Base-by-base conservation (phyloP, 1,140 invertebrate genomes). In the Ceratosolen fusciceps region DNA sequence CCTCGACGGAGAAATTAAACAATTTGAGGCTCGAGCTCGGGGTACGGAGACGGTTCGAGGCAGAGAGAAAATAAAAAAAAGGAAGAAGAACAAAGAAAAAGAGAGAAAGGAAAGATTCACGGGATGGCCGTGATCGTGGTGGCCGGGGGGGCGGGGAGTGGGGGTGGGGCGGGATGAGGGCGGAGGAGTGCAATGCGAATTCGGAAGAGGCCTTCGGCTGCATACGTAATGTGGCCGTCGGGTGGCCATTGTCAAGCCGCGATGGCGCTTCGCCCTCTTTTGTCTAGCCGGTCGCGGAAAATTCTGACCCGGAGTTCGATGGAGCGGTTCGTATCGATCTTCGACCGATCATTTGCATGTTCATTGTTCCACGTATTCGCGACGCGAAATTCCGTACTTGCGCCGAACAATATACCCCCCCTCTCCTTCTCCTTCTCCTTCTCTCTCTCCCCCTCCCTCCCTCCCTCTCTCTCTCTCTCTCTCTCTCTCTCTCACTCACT, bases 301-400 rank as follows among this genome's bases (percentile, higher is more conserved):
- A 90, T 90, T 89, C 88, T 89, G 88, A 90, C 89, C 88, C 68
- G 26, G 60, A 65, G 31, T 43, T 37, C 74, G 60, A 43, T 68
- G 58, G 31, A 49, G 29, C 68, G 43, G n/a, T 84, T 84, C 84
- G 84, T 89, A 90, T 90, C 88, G 88, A 90, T 90, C 88, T 90
- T 90, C 87, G 87, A 85, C 88, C 88, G 88, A 90, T 90, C 89
- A 90, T 90, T 90, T 90, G 89, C 89, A 90, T 90, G 87, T 87
- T 90, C 87, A 90, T 90, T 90, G 89, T 90, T 89, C 71, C 87
- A 84, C 79, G 79, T 81, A 84, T 86, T 84, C 86, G 82, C 87
- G 58, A 54, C 70, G 68, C 85, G 86, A 88, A 86, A 88, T 88
- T 88, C 67, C 77, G 67, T 54, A 56, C 47, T 75, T 65, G 47